Conservation (phyloP, 1,140 invertebrate genomes). For the Drosophila hydei region DNA sequence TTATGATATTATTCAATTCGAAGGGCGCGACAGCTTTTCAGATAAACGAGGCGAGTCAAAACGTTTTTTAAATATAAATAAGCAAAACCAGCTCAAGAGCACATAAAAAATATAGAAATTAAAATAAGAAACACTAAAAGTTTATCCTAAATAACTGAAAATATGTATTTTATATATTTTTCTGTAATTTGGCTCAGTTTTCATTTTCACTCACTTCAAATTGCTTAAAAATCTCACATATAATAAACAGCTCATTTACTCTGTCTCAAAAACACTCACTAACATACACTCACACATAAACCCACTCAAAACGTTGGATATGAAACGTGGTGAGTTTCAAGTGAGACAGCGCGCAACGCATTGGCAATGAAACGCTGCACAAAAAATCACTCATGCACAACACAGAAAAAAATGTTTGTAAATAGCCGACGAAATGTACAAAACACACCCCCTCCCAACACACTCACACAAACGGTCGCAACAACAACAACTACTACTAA, state of each 20-base stretch:
- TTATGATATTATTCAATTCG: constrained; percentile 73
- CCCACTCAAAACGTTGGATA: constrained; percentile 25
- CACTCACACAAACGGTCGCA: neutral
- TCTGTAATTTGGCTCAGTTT: neutral
- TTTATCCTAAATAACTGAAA: neutral
- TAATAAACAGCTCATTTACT: constrained; percentile 14
- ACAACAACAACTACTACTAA: constrained; percentile 54
- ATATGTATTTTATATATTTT: neutral
- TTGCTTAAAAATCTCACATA: neutral
- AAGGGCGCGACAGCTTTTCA: constrained; percentile 64
- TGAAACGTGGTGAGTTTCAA: constrained; percentile 55
- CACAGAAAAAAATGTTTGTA: constrained; percentile 35
- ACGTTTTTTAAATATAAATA: constrained; percentile 7
- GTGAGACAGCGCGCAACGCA: constrained; percentile 36
- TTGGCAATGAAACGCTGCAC: constrained; percentile 43
- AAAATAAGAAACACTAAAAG: neutral
- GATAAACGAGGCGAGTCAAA: constrained; percentile 59
- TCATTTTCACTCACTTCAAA: constrained; percentile 6
- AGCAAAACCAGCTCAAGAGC: neutral
- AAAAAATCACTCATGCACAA: constrained; percentile 35
- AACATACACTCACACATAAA: constrained; percentile 6
- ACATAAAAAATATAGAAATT: neutral
- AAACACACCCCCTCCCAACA: constrained; percentile 53
- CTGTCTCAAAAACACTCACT: neutral
- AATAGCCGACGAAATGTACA: constrained; percentile 62